phyloP scores from a whole-genome alignment of 2,113 vertebrate genomes.

The Xerus inauris region DNA sequence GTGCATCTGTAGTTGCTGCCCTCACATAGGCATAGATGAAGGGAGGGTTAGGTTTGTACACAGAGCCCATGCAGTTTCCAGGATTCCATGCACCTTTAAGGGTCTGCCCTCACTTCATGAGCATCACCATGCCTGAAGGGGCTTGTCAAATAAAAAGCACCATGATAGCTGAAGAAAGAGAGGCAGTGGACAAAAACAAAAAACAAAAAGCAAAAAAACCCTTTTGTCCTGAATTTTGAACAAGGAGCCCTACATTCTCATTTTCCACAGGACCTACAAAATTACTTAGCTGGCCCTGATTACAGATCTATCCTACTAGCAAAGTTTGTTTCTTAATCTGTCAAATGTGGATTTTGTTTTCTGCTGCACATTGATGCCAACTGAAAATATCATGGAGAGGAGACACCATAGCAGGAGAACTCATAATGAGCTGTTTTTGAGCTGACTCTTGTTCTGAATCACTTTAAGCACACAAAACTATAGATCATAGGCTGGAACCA shows the following conservation, averaged over 20 bases:
- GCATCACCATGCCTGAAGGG: background rate
- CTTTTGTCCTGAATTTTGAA: background rate
- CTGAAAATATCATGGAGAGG: background rate
- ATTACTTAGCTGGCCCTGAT: background rate
- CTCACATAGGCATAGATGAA: accelerated
- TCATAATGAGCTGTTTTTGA: background rate
- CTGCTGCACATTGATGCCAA: background rate
- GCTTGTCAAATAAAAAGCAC: background rate
- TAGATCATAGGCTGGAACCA: background rate
- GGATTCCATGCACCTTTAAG: background rate
- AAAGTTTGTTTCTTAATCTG: background rate
- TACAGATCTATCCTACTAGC: background rate
- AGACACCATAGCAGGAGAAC: background rate
- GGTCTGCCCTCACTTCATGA: accelerated
- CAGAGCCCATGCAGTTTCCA: accelerated
- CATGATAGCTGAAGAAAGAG: background rate
- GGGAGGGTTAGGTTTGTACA: accelerated
- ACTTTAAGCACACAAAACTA: background rate
- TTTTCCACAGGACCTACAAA: background rate
- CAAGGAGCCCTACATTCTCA: background rate
- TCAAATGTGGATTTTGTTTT: background rate
- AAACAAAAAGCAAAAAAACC: no score
- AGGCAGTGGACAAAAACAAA: background rate
- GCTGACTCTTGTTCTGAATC: background rate
- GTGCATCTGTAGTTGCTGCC: accelerated